Conservation (phyloP, 2,888 invertebrate genomes). For the Eilema griseolum region DNA sequence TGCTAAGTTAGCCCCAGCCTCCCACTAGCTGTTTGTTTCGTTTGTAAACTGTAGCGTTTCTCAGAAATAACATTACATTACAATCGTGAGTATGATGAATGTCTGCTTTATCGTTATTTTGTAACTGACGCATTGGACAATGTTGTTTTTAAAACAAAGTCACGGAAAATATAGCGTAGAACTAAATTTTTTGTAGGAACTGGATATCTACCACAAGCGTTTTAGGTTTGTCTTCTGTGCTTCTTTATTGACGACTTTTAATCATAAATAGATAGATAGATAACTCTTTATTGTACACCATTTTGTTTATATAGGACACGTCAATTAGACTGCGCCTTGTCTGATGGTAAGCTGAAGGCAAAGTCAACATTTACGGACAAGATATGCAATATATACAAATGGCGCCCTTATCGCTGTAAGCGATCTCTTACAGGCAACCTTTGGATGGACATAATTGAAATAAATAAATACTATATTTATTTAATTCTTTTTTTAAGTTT, state of each 20-base stretch:
- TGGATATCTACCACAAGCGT: not conserved
- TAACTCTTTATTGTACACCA: too few species aligned
- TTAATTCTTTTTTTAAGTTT: not conserved
- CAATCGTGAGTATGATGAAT: constrained; percentile 50
- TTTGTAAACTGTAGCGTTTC: constrained; percentile 61
- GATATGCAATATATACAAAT: too few species aligned
- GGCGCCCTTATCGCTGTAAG: too few species aligned
- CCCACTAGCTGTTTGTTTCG: constrained; percentile 61
- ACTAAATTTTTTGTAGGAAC: not conserved
- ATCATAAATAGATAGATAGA: too few species aligned
- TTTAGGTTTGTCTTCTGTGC: not conserved
- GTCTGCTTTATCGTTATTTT: constrained; percentile 53
- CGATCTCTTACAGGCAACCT: too few species aligned
- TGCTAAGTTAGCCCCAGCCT: constrained; percentile 55
- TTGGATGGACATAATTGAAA: too few species aligned
- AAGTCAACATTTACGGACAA: too few species aligned
- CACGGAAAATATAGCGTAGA: not conserved
- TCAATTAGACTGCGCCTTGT: too few species aligned
- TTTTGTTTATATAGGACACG: too few species aligned
- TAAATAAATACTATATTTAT: not conserved
- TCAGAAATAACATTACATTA: constrained; percentile 57
- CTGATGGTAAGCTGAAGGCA: too few species aligned
- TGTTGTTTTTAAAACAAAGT: constrained; percentile 30
- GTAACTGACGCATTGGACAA: constrained; percentile 39
- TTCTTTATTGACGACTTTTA: not conserved